A percentile compares a stretch with the other conserved stretches of the same genome.
Evolutionary conservation across 2,888 invertebrate species (phyloP).

Genomic region (Ashinkailepas kermadecensis): DNA sequence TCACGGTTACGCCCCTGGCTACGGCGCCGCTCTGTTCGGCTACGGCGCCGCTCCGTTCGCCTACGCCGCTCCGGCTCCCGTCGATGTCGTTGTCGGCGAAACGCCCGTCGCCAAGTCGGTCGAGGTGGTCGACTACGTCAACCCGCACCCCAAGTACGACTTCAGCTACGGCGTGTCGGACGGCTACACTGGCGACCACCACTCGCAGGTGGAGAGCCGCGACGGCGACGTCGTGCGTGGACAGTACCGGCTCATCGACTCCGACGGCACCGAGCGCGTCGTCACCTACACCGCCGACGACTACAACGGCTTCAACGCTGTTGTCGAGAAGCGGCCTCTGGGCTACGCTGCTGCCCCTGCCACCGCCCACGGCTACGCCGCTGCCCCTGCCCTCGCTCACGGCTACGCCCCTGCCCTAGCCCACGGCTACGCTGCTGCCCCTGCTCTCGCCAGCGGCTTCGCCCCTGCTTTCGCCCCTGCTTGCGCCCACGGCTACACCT

Average conservation of each 20-base stretch:
- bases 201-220: constrained; percentile 24
- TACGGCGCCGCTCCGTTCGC: constrained; percentile 31
- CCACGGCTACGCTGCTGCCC: background rate
- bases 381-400: background rate
- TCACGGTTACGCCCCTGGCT: background rate
- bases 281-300: constrained; percentile 33
- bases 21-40: background rate
- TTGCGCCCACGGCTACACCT: background rate
- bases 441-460: background rate
- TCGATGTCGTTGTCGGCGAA: background rate
- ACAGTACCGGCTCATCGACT: constrained; percentile 23
- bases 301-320: constrained; percentile 34
- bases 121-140: constrained; percentile 27
- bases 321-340: constrained; percentile 34
- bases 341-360: constrained; percentile 27
- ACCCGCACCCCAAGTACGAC: constrained; percentile 23
- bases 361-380: background rate
- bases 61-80: constrained; percentile 21
- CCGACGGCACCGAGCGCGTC: constrained; percentile 27
- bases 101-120: background rate
- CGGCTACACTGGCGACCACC: constrained; percentile 25
- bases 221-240: constrained; percentile 24
- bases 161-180: constrained; percentile 26
- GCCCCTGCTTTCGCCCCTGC: background rate
- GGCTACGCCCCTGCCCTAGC: background rate